Evolutionary conservation across 2,113 vertebrate species (phyloP).

Genomic region (Sinocyclocheilus anshuiensis): DNA sequence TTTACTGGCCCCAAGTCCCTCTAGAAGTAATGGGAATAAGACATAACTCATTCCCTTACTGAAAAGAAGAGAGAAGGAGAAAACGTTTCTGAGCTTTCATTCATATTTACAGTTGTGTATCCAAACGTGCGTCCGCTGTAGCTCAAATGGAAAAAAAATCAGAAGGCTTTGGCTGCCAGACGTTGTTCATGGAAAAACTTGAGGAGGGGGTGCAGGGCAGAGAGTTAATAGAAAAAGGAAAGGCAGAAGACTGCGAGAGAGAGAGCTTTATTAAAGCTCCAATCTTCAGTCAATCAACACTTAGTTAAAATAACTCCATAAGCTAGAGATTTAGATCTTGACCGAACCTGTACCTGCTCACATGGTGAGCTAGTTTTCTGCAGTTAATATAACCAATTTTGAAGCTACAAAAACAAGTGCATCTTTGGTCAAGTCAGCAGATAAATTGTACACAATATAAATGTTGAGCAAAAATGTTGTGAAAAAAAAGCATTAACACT

Average conservation of each 20-base stretch:
- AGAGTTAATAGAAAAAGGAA: neutral
- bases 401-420: neutral
- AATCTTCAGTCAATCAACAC: slow-evolving; percentile 77
- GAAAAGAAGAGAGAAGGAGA: slow-evolving; percentile 47
- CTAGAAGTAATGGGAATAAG: slow-evolving; percentile 61
- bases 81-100: slow-evolving; percentile 54
- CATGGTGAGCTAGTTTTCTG: slow-evolving; percentile 38
- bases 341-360: slow-evolving; percentile 43
- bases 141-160: slow-evolving; percentile 52
- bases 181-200: slow-evolving; percentile 51
- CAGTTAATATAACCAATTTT: neutral
- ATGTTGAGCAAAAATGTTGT: neutral
- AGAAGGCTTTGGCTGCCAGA: slow-evolving; percentile 47
- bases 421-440: neutral
- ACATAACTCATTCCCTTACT: slow-evolving; percentile 52
- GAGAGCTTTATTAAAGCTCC: slow-evolving; percentile 63
- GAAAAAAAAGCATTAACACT: neutral
- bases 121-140: slow-evolving; percentile 35
- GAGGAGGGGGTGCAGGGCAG: slow-evolving; percentile 21
- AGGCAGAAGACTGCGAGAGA: neutral
- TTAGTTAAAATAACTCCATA: slow-evolving; percentile 71
- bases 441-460: neutral
- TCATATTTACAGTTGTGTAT: slow-evolving; percentile 60
- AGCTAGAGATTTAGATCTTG: slow-evolving; percentile 65
- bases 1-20: slow-evolving; percentile 58